Conservation (phyloP, 1,140 invertebrate species). For the Trinorchestia longiramus region DNA sequence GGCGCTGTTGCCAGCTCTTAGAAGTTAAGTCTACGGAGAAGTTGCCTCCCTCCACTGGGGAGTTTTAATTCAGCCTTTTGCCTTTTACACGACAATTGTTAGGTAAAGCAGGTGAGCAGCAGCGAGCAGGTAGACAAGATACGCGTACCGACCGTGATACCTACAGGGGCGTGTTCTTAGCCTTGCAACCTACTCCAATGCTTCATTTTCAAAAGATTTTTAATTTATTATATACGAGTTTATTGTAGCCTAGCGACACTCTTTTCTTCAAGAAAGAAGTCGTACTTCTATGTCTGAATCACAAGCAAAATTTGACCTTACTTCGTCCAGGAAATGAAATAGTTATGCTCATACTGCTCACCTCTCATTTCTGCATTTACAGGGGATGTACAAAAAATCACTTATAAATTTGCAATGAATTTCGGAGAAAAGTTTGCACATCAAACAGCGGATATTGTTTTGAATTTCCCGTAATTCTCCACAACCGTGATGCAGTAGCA, state of each 20-base stretch:
- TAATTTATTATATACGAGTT: neutral
- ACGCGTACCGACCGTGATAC: constrained; percentile 41
- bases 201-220: neutral
- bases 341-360: neutral
- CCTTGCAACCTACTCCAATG: neutral
- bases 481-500: neutral
- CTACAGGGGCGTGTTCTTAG: constrained; percentile 43
- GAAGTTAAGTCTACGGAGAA: constrained; percentile 39
- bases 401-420: neutral
- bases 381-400: neutral
- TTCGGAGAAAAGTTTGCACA: neutral
- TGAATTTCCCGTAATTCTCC: neutral
- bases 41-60: constrained; percentile 13
- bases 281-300: neutral
- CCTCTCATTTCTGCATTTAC: neutral
- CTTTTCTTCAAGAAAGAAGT: neutral
- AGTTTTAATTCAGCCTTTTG: constrained; percentile 54
- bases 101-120: constrained; percentile 54
- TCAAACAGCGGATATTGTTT: neutral
- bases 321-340: neutral
- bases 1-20: constrained; percentile 53
- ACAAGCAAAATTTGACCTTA: neutral
- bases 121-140: constrained; percentile 41
- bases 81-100: constrained; percentile 54
- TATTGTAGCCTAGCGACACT: neutral